Base-by-base conservation (phyloP, 1,140 invertebrate genomes). In the Pogonognathellus flavescens region DNA sequence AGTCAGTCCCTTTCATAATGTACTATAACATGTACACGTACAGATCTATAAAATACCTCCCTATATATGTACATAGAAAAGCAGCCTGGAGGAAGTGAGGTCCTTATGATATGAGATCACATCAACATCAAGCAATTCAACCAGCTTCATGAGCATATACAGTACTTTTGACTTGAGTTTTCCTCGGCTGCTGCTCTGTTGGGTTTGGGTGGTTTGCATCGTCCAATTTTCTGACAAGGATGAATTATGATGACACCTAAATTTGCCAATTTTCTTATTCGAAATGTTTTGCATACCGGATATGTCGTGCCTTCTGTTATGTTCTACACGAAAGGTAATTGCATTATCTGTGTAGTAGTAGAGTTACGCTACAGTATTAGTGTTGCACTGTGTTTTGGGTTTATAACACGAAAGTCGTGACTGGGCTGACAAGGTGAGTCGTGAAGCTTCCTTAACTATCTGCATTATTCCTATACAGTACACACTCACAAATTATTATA, bases 161-260 rank as follows among this genome's bases (percentile, higher is more conserved):
- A 49, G 31, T 76, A 76, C 70, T 76, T 76, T 76, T 76, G 70
- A 76, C 70, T 76, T 49, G 13, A 76, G 70, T 76, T 76, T 76
- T 49, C 25, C 49, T 76, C 70, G n/a, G 49, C 70, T 76, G 70
- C 22, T 70, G 31, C 22, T 70, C 14, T 57, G 53, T 49, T 76
- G 70, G 31, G 31, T 9, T 9, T 31, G 62, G 62, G 31, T 57
- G 53, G 70, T 31, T 81, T 55, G 80, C 50, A 25, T 81, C 53
- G 50, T 81, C 80, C 80, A 81, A 81, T 81, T 81, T 81, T 81
- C 50, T 81, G 80, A 81, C 80, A 81, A 57, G 80, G 52, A 81
- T 81, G 80, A 81, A 81, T 81, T 81, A 81, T 59, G 80, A 81
- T 81, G 80, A 81, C 80, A 81, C 80, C 50, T 59, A 76, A 76